These are phyloP conservation scores for Eilema depressum DNA, from an alignment of 2,888 invertebrate species.

Conservation along the genomic window DNA sequence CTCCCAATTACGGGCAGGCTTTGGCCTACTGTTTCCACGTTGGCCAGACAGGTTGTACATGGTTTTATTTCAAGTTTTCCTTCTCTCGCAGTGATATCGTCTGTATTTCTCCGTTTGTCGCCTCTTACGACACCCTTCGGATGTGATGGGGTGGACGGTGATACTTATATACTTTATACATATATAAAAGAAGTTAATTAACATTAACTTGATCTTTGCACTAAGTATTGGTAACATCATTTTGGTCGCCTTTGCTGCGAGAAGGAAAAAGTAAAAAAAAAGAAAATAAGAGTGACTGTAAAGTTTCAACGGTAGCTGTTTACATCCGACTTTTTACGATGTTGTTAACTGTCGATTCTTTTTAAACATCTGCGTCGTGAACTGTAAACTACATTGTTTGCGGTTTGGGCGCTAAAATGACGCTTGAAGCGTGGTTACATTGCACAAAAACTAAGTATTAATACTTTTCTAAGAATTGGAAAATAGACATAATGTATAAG, in stretches of 20 bases:
- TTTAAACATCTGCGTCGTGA: conserved; percentile 83
- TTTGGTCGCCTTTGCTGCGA: conserved; percentile 44
- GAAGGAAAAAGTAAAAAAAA: conserved; percentile 51
- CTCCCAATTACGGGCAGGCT: no score
- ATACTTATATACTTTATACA: no score
- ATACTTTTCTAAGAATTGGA: conserved; percentile 25
- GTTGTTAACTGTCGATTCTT: conserved; percentile 85
- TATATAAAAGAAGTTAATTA: neutral
- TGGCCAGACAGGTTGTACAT: no score
- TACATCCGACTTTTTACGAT: conserved; percentile 82
- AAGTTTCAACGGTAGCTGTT: conserved; percentile 82
- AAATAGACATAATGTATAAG: neutral
- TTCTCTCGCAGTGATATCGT: no score
- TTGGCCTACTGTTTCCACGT: no score
- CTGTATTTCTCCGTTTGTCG: no score
- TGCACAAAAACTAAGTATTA: conserved; percentile 33
- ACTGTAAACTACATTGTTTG: conserved; percentile 84
- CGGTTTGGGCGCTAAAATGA: conserved; percentile 69
- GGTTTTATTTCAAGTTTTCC: no score
- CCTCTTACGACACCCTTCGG: no score
- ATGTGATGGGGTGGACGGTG: no score
- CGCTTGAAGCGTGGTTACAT: conserved; percentile 55
- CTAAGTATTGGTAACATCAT: conserved; percentile 5
- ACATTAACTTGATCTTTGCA: neutral
- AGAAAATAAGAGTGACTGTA: conserved; percentile 77